Percentiles rank a stretch among this genome's conserved stretches.
Conservation (phyloP, 92 coral and sea anemone genomes). For the Micromussa lordhowensis region DNA sequence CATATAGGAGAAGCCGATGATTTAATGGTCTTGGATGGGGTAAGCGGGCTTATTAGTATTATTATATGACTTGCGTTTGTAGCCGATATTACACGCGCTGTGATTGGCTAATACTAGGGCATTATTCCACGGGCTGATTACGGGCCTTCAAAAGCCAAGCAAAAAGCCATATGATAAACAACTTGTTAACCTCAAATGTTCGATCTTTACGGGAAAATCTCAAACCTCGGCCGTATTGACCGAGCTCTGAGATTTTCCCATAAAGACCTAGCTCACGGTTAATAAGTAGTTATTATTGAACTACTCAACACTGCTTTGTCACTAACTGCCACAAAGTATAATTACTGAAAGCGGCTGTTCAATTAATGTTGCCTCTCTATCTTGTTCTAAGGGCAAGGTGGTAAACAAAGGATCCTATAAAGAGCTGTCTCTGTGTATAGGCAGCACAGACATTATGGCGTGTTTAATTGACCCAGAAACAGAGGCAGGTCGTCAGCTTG, state of each 20-base stretch:
- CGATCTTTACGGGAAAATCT: too few relatives aligned
- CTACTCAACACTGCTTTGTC: not conserved
- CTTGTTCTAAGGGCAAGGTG: constrained; percentile 66
- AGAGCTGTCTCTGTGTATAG: constrained; percentile 54
- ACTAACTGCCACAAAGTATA: not conserved
- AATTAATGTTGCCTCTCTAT: not conserved
- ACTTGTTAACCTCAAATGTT: too few relatives aligned
- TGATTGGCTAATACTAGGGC: too few relatives aligned
- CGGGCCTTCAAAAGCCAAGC: too few relatives aligned
- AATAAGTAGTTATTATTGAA: too few relatives aligned
- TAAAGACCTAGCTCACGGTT: too few relatives aligned
- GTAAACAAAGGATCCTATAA: constrained; percentile 63
- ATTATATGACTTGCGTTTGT: too few relatives aligned
- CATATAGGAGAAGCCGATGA: constrained; percentile 73
- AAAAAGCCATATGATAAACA: too few relatives aligned
- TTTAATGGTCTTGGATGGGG: constrained; percentile 68
- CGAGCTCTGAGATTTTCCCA: too few relatives aligned
- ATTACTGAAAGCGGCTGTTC: not conserved
- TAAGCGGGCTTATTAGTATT: constrained; percentile 2
- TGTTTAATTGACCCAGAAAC: constrained; percentile 23
- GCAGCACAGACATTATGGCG: constrained; percentile 34
- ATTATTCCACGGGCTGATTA: too few relatives aligned
- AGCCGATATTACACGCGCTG: too few relatives aligned
- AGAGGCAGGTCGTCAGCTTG: constrained; percentile 43
- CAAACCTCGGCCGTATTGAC: too few relatives aligned